Evolutionary conservation across 2,888 invertebrate species (phyloP).

Genomic region (Diarsia rubi): DNA sequence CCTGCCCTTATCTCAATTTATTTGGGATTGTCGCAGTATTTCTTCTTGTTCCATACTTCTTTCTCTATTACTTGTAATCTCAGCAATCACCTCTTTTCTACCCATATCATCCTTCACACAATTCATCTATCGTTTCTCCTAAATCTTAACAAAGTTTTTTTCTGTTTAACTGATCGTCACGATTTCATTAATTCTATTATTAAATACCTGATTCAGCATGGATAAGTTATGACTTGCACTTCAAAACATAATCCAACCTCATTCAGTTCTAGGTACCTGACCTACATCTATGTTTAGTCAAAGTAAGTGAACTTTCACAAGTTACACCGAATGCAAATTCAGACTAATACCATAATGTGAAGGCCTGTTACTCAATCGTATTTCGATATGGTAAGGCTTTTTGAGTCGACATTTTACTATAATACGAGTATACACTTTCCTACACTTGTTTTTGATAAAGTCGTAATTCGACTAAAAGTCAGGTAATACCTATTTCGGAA

Average conservation of each 20-base stretch:
- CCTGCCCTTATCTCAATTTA: no score
- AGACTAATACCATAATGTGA: constrained; percentile 37
- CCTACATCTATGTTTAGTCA: constrained; percentile 1
- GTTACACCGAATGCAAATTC: constrained; percentile 19
- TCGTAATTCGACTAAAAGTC: neutral
- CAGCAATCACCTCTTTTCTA: no score
- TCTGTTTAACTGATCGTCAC: neutral
- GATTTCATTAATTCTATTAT: neutral
- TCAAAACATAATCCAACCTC: neutral
- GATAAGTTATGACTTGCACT: neutral
- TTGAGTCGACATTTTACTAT: neutral
- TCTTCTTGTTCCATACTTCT: no score
- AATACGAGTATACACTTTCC: neutral
- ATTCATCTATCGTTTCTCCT: neutral
- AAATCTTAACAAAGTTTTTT: neutral
- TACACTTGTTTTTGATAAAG: neutral
- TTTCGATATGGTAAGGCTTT: constrained; percentile 12
- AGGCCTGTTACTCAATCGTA: constrained; percentile 25
- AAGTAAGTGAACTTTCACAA: constrained; percentile 39
- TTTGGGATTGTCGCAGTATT: no score
- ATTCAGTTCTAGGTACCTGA: constrained; percentile 5
- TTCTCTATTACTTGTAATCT: no score
- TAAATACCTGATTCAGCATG: neutral
- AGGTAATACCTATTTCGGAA: neutral
- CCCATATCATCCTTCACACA: no score